Base-by-base conservation (phyloP, 2,113 vertebrate species). In the Siniperca chuatsi region DNA sequence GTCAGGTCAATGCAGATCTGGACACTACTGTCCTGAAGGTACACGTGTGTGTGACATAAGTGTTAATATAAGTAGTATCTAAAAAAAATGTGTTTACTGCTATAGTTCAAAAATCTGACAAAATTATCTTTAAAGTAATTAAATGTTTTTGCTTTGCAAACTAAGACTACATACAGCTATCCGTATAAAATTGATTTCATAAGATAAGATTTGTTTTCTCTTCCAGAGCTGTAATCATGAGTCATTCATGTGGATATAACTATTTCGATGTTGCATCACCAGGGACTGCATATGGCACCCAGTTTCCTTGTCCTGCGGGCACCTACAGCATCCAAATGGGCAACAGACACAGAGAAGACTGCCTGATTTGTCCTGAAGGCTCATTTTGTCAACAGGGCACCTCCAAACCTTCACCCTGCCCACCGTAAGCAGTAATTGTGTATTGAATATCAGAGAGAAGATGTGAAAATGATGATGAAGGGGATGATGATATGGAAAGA, bases 21-120 rank as follows among this genome's bases (percentile, higher is more conserved):
- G 97, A 40, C 96, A 97, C 87, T 97, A 95, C 90, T 98, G 97
- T 86, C 97, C 96, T 48, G 93, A 90, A 93, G 97, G 97, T 96
- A 93, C 85, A 65, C 52, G 50, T 5, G 3, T 62, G 21, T 18
- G 23, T 52, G 18, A 50, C n/a, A 60, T 37, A 23, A n/a, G 6
- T 62, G 58, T 1, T 16, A 54, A 42, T 29, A 57, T 4, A 44
- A 6, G 5, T 33, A n/a, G 15, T 25, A 57, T 67, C 2, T 65
- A 25, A 35, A 52, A 20, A 25, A 12, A 20, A 35, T 52, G 2
- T 44, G 18, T 23, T 42, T 58, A 44, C 20, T 18, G 21, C 33
- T 76, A 20, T 65, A 25, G 1, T 18, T 21, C 0, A 6, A 9
- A 42, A 83, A 20, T n/a, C 7, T 3, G 18, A 37, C 46, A 55